Base-by-base conservation (phyloP, 1,140 invertebrate genomes). In the Carposina sasakii region DNA sequence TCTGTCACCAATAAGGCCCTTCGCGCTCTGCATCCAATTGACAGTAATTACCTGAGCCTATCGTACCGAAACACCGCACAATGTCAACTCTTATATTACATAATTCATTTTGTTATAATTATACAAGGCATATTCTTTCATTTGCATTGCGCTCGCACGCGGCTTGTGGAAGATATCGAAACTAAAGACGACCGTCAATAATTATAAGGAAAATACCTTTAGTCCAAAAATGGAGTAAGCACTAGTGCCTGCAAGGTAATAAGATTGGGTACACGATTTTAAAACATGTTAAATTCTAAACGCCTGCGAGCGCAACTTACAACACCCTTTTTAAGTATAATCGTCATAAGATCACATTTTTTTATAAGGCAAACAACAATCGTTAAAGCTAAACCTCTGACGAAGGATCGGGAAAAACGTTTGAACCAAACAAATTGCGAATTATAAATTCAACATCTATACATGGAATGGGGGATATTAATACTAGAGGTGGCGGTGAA, bases 331-430 rank as follows among this genome's bases (percentile, higher is more conserved):
- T 83, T 69, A 76, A 76, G 71, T 76, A 79, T 72, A 83, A 73
- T 74, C 77, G 70, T 83, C 79, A 76, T 79, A 83, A 83, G 77
- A 83, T 83, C 79, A 83, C 79, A 81, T 81, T 81, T 78, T 77
- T 73, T 74, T 78, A 74, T 81, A 83, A 83, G 79, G 77, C 79
- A 81, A 83, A 83, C 76, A 79, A 83, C 76, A 83, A 83, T 79
- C 60, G 71, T 83, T 83, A 81, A 81, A 83, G 77, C 77, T 81
- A 81, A 79, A 79, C 67, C 67, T 74, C 78, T 78, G 67, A 76
- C 71, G 63, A 67, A 61, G 54, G 67, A 56, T 55, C 54, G 57
- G 63, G 57, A 52, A 63, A 69, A 73, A 63, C 71, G 60, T n/a
- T n/a, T n/a, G n/a, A n/a, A n/a, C n/a, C n/a, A n/a, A n/a, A n/a